Percentiles rank a stretch among this genome's conserved stretches.
phyloP scores from a whole-genome alignment of 2,888 invertebrate species.

The Pyrocoelia pectoralis region DNA sequence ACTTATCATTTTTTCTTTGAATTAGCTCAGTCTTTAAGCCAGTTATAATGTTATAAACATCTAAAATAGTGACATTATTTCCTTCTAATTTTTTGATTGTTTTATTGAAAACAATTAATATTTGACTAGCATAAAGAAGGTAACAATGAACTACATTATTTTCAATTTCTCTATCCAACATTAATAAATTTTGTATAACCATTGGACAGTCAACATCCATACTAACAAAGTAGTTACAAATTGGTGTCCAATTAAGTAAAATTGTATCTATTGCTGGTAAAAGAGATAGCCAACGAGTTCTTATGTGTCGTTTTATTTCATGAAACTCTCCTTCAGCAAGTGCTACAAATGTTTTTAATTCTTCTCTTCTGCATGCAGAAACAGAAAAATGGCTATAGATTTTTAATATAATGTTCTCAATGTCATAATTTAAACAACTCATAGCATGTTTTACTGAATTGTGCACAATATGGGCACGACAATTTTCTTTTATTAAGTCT shows the following conservation, averaged over 20 bases:
- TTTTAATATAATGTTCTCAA: neutral
- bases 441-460: neutral
- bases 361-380: neutral
- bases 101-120: too few species aligned
- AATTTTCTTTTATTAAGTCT: neutral
- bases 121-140: too few species aligned
- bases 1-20: too few species aligned
- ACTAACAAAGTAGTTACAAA: neutral
- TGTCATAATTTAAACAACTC: neutral
- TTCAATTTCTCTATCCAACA: too few species aligned
- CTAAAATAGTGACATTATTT: too few species aligned
- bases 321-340: neutral
- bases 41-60: too few species aligned
- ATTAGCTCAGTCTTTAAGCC: too few species aligned
- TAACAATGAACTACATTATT: too few species aligned
- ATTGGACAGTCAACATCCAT: neutral
- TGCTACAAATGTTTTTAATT: neutral
- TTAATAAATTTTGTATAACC: neutral
- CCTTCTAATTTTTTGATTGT: too few species aligned
- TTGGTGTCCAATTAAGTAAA: neutral
- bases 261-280: constrained; percentile 12
- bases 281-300: constrained; percentile 11
- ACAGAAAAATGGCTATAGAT: neutral
- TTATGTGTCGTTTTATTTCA: neutral
- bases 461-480: neutral